Evolutionary conservation across 2,797 vertebrate species (phyloP).

Genomic region (Alca torda): DNA sequence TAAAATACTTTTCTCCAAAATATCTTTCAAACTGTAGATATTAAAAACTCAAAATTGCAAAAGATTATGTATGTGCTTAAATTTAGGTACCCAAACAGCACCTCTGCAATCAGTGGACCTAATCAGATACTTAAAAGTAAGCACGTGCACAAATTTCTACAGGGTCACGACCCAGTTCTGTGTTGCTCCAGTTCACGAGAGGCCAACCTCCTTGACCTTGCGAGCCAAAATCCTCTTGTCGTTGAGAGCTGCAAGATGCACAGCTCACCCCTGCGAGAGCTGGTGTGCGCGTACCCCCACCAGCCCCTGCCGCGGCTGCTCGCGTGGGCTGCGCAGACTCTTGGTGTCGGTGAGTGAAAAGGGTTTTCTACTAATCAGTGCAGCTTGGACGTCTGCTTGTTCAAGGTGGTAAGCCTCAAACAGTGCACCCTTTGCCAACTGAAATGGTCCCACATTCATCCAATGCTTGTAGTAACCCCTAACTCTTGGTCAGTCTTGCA

Average conservation of each 20-base stretch:
- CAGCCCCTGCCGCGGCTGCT: background rate
- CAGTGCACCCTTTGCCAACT: background rate
- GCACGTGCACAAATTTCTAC: background rate
- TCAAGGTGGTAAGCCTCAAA: background rate
- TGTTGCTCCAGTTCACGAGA: conserved; percentile 14
- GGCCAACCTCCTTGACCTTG: conserved; percentile 38
- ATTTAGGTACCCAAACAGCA: background rate
- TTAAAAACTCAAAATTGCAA: background rate
- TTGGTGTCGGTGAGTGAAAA: background rate
- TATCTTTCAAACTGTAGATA: background rate
- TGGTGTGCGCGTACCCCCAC: background rate
- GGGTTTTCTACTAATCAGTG: background rate
- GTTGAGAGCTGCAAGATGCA: background rate
- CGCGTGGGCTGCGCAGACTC: background rate
- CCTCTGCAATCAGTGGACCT: background rate
- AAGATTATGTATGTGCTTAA: background rate
- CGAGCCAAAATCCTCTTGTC: conserved; percentile 27
- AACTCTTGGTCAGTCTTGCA: background rate
- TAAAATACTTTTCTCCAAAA: background rate
- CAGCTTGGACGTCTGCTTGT: background rate
- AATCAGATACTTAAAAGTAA: conserved; percentile 1
- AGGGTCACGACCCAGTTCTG: background rate
- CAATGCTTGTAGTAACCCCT: background rate
- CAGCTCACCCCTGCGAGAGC: background rate
- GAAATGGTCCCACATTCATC: background rate